Conservation (phyloP, 2,888 invertebrate genomes). For the Portevinia maculata region DNA sequence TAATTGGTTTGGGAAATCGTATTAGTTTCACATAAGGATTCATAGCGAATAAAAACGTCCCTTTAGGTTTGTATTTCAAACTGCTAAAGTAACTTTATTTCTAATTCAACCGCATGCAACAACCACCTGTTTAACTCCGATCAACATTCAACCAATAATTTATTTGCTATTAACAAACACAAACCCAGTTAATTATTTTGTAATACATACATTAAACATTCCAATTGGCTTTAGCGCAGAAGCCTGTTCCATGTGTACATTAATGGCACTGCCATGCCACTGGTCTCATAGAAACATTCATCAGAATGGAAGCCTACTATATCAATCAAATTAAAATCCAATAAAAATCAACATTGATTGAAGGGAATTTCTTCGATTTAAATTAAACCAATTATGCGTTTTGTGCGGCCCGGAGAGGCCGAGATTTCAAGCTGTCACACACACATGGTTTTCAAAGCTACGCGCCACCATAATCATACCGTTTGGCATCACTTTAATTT, state of each 20-base stretch:
- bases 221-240: slow-evolving; percentile 43
- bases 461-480: slow-evolving; percentile 8
- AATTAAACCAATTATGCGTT: slow-evolving; percentile 65
- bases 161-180: not conserved
- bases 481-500: slow-evolving; percentile 33
- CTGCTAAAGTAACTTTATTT: not conserved
- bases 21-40: too few relatives aligned
- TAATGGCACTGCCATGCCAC: slow-evolving; percentile 17
- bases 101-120: too few relatives aligned
- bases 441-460: slow-evolving; percentile 20
- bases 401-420: not conserved
- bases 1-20: too few relatives aligned
- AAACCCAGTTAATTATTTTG: slow-evolving; percentile 26
- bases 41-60: too few relatives aligned
- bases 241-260: slow-evolving; percentile 45
- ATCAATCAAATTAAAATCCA: slow-evolving; percentile 73
- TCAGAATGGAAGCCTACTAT: slow-evolving; percentile 33
- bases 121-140: too few relatives aligned
- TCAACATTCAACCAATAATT: not conserved
- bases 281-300: slow-evolving; percentile 34
- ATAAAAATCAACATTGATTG: slow-evolving; percentile 64
- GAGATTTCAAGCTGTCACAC: slow-evolving; percentile 45
- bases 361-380: slow-evolving; percentile 44
- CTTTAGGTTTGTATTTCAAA: not conserved
- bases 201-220: slow-evolving; percentile 22